A percentile compares a stretch with the other conserved stretches of the same genome.
Evolutionary conservation across 2,113 vertebrate species (phyloP).

Genomic region (Trogon surrucura): DNA sequence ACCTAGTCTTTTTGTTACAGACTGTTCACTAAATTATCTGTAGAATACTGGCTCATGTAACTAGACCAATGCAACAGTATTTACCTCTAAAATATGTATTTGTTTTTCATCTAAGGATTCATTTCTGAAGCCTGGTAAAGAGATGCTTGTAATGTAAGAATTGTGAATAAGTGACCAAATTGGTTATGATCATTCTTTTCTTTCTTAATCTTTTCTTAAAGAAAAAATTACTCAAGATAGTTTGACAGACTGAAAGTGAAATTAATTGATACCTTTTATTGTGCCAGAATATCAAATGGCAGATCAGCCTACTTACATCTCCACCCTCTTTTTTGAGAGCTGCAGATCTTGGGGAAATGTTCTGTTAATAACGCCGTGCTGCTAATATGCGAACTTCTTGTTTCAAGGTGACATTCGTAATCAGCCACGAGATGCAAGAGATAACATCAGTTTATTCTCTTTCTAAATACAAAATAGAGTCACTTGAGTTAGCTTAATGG

Average conservation of each 20-base stretch:
- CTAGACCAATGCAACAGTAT: background rate
- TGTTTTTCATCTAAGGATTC: background rate
- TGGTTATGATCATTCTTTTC: background rate
- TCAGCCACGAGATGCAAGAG: constrained; percentile 38
- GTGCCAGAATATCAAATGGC: background rate
- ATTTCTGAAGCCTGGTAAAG: background rate
- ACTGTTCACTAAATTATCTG: background rate
- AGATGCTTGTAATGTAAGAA: background rate
- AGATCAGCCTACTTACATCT: background rate
- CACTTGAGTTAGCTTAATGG: constrained; percentile 42
- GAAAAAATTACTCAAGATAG: background rate
- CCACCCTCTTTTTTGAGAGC: background rate
- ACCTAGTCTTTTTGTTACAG: background rate
- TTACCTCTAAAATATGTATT: background rate
- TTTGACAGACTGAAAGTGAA: background rate
- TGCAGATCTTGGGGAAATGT: background rate
- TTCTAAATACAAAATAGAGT: constrained; percentile 57
- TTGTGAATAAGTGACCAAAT: background rate
- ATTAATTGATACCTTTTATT: background rate
- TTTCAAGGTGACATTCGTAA: constrained; percentile 69
- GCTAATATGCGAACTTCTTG: background rate
- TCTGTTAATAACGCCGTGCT: background rate
- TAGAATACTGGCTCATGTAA: background rate
- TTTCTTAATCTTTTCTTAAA: background rate
- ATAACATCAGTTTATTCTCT: constrained; percentile 68